Evolutionary conservation across 2,797 vertebrate species (phyloP).

Genomic region (Podargus strigoides): DNA sequence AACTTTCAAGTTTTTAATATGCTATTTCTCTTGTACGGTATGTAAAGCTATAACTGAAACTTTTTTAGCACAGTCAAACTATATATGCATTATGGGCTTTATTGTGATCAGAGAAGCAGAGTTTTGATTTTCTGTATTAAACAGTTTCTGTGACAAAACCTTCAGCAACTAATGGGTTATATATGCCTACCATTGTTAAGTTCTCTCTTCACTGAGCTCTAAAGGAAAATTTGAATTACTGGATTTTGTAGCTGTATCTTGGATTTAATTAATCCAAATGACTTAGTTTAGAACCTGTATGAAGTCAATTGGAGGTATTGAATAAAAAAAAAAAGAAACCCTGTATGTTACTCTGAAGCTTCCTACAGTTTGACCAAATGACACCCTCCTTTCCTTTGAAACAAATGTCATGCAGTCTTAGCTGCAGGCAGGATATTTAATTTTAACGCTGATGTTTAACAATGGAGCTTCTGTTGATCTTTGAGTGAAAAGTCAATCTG

Average conservation of each 20-base stretch:
- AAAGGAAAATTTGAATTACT: neutral
- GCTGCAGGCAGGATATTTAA: neutral
- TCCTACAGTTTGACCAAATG: neutral
- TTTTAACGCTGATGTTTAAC: neutral
- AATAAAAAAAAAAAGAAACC: neutral
- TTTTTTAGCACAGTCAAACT: neutral
- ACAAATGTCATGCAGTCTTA: neutral
- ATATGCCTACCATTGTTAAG: neutral
- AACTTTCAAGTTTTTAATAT: neutral
- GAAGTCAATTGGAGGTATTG: neutral
- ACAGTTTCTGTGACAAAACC: neutral
- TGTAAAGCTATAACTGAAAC: neutral
- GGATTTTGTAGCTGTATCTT: neutral
- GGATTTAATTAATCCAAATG: neutral
- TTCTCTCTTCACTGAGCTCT: neutral
- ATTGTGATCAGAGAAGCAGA: neutral
- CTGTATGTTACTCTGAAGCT: neutral
- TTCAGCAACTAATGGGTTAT: neutral
- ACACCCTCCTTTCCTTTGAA: neutral
- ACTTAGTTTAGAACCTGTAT: neutral
- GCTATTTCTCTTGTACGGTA: neutral
- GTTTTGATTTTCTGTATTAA: neutral
- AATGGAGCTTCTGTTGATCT: neutral
- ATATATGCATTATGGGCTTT: neutral
- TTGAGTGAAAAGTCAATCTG: neutral